Percentiles rank a stretch among this genome's conserved stretches.
These are phyloP conservation scores for Diadumene lineata DNA, from an alignment of 92 coral and sea anemone genomes.

Conservation along the genomic window DNA sequence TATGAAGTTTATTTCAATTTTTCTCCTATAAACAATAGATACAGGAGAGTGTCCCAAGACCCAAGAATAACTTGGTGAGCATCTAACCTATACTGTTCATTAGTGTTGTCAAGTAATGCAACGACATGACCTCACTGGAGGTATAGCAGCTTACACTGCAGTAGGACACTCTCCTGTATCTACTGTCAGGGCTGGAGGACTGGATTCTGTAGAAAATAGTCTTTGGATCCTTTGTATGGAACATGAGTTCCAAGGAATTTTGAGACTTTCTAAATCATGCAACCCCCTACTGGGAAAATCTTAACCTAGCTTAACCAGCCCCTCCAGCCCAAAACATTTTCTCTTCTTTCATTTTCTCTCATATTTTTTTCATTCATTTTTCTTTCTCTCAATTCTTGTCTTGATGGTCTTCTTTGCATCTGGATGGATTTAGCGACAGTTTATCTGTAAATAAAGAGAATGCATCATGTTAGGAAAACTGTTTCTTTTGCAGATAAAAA, in stretches of 20 bases:
- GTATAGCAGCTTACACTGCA: background rate
- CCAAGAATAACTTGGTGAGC: background rate
- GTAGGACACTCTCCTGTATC: constrained; percentile 17
- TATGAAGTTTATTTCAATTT: constrained; percentile 29
- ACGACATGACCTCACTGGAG: background rate
- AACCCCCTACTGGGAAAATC: background rate
- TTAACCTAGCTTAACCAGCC: constrained; percentile 1
- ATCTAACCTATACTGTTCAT: background rate
- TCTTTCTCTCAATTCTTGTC: background rate
- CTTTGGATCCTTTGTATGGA: background rate
- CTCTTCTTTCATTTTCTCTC: background rate
- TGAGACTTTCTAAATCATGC: background rate
- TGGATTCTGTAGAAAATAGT: background rate
- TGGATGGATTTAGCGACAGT: background rate
- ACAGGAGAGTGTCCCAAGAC: constrained; percentile 12
- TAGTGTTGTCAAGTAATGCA: background rate
- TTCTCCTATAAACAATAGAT: background rate
- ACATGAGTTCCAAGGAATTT: background rate
- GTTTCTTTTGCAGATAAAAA: background rate
- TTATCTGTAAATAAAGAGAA: background rate
- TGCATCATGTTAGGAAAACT: background rate
- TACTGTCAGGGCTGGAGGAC: constrained; percentile 23
- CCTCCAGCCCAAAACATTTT: constrained; percentile 4
- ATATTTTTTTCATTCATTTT: background rate
- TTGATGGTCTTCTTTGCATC: background rate